These are phyloP conservation scores for Tetramorium simillimum DNA, from an alignment of 1,140 invertebrate species.

Conservation along the genomic window DNA sequence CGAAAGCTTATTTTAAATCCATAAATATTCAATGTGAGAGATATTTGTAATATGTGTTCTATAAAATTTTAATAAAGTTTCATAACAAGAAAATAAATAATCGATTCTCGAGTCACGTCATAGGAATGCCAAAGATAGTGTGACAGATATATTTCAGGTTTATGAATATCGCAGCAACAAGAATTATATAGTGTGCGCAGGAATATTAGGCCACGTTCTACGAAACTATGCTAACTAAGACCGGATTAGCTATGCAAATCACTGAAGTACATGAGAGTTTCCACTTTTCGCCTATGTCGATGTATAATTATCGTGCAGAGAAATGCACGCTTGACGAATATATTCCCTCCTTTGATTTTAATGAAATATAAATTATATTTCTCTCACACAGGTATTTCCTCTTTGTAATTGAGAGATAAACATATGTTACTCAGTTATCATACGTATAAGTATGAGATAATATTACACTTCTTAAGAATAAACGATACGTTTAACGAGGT, in stretches of 20 bases:
- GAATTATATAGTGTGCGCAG: neutral
- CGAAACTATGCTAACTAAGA: conserved; percentile 30
- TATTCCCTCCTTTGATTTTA: neutral
- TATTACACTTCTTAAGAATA: neutral
- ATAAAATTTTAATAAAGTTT: neutral
- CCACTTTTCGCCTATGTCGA: conserved; percentile 12
- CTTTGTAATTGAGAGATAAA: neutral
- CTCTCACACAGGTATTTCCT: neutral
- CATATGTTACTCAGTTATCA: neutral
- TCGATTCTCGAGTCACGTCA: neutral
- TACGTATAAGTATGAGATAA: neutral
- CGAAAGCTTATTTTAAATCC: neutral
- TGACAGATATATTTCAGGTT: conserved; percentile 27
- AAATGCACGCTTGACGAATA: conserved; percentile 1
- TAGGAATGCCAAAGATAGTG: neutral
- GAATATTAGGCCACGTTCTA: conserved; percentile 39
- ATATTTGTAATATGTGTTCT: neutral
- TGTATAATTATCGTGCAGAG: conserved; percentile 59
- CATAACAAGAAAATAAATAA: conserved; percentile 7
- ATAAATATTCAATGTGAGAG: neutral
- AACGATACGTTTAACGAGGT: neutral
- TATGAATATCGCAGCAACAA: conserved; percentile 42
- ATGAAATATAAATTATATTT: conserved; percentile 9
- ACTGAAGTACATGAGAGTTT: conserved; percentile 34
- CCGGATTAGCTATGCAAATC: conserved; percentile 57